Base-by-base conservation (phyloP, 2,113 vertebrate genomes). In the Amphilophus citrinellus region DNA sequence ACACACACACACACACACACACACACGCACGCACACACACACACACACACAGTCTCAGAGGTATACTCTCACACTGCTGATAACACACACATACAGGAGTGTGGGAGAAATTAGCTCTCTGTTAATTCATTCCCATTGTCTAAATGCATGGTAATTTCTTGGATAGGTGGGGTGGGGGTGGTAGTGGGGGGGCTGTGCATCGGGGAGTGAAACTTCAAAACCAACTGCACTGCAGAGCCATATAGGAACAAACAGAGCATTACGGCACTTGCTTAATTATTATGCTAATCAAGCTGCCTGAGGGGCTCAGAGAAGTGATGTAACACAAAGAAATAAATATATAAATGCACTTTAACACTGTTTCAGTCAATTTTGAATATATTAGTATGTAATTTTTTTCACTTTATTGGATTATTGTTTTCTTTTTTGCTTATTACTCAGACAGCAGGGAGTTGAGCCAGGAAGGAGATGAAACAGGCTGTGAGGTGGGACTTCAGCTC, bases 301-400 rank as follows among this genome's bases (percentile, higher is more conserved):
- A 47, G 5, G 86, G 88, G 57, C 82, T 66, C 63, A 11, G 61
- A 63, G 77, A 59, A 87, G 77, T 92, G 90, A 94, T 93, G 92
- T 88, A 94, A 93, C 62, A 1, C 57, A n/a, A 1, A 37, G 92
- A 93, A 90, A 93, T 85, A 84, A 91, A 93, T 89, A 92, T 80
- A 88, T 62, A 89, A 91, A 82, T 10, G 6, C 75, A 66, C 61
- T 84, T 82, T 63, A 66, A 87, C 63, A 79, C 66, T 35, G 66
- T 85, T 84, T 81, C 60, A 73, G 61, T 76, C 68, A 10, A 61
- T 85, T 90, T 61, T 68, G 11, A 56, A 53, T n/a, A 60, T 80
- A 84, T 82, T 82, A 78, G 65, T 63, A 10, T 62, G 76, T 78
- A 11, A 77, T 56, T 76, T 59, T 61, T 66, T 37, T 7, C n/a